Evolutionary conservation across 2,888 invertebrate species (phyloP).

Genomic region (Phragmatobia fuliginosa): DNA sequence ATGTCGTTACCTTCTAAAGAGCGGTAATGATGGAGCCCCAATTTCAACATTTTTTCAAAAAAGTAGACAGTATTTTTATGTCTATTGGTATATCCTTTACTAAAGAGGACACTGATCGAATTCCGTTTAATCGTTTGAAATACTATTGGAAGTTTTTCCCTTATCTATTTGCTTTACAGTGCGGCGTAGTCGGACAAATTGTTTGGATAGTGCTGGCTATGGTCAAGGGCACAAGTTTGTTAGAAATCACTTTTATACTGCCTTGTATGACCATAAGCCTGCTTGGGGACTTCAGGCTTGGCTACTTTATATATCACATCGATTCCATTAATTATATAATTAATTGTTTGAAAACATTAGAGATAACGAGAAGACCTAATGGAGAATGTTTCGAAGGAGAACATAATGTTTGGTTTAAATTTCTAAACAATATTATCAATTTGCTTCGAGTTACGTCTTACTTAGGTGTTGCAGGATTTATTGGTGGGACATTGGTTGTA

Average conservation of each 20-base stretch:
- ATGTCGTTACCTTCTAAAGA: not conserved
- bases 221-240: conserved; percentile 38
- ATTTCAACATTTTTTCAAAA: conserved; percentile 51
- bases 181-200: conserved; percentile 41
- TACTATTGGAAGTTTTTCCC: conserved; percentile 49
- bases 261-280: conserved; percentile 58
- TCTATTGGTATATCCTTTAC: conserved; percentile 51
- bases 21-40: conserved; percentile 25
- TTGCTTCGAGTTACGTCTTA: conserved; percentile 30
- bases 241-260: conserved; percentile 56
- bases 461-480: conserved; percentile 48
- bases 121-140: conserved; percentile 40
- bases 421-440: conserved; percentile 44
- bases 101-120: conserved; percentile 43
- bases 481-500: conserved; percentile 51
- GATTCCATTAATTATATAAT: conserved; percentile 53
- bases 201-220: conserved; percentile 48
- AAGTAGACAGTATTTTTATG: conserved; percentile 44
- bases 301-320: conserved; percentile 50
- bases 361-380: conserved; percentile 16
- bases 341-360: conserved; percentile 42
- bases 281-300: conserved; percentile 56
- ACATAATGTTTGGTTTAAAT: conserved; percentile 35
- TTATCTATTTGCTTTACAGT: conserved; percentile 42
- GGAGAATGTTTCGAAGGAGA: conserved; percentile 28